Evolutionary conservation across 1,140 invertebrate species (phyloP).

Genomic region (Leguminivora glycinivorella): DNA sequence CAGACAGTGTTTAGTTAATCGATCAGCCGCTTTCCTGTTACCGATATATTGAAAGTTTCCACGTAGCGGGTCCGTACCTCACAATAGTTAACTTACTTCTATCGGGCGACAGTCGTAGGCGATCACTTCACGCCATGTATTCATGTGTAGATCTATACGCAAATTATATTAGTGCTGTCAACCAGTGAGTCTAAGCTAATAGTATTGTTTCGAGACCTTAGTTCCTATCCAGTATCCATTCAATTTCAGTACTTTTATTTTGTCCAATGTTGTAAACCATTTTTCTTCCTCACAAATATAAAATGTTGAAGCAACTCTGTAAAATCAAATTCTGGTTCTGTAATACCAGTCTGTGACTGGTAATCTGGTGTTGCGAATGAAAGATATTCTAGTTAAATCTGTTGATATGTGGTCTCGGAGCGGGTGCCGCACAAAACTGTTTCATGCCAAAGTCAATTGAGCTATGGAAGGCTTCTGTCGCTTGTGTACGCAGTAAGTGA

Average conservation of each 20-base stretch:
- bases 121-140: background rate
- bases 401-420: conserved; percentile 28
- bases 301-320: background rate
- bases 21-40: conserved; percentile 10
- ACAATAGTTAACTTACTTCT: background rate
- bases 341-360: background rate
- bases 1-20: background rate
- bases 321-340: background rate
- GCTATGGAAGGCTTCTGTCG: conserved; percentile 75
- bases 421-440: conserved; percentile 65
- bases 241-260: background rate
- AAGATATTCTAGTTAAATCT: background rate
- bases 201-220: conserved; percentile 7
- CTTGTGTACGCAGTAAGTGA: conserved; percentile 76
- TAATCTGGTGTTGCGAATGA: background rate
- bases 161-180: conserved; percentile 20
- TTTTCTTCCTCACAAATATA: background rate
- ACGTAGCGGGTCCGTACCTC: conserved; percentile 10
- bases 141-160: background rate
- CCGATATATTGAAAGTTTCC: conserved; percentile 14
- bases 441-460: conserved; percentile 79
- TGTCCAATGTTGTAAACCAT: background rate
- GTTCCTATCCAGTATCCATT: background rate
- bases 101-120: conserved; percentile 14
- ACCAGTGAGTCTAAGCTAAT: conserved; percentile 13